Evolutionary conservation across 2,797 vertebrate species (phyloP), one percentile per base, ranked within the genome.

Genomic region (Neostethus bicornis): DNA sequence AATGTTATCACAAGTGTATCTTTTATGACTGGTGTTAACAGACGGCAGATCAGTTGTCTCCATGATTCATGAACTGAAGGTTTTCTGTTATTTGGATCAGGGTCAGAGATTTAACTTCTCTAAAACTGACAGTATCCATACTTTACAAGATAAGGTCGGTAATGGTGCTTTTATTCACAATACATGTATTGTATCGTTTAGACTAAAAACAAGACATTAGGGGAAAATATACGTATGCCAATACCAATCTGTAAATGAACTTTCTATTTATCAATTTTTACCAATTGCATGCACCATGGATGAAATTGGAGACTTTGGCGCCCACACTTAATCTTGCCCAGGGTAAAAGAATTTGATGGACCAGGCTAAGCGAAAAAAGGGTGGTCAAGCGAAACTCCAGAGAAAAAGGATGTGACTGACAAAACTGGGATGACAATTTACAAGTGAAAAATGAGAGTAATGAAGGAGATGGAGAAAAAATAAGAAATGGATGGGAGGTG

Each of bases 131-230:
- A 62, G 53, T 26, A n/a, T 54, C 48, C 56, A 61, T 58, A 77
- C 70, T 72, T 83, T 83, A 80, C 61, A 61, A 86, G 80, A 83
- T 88, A 89, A 87, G 64, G 55, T 44, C 20, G 26, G 34, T 50
- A 28, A 56, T 71, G 75, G n/a, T n/a, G 5, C 14, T 13, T n/a
- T 34, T 12, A n/a, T n/a, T n/a, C n/a, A n/a, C n/a, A n/a, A n/a
- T n/a, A n/a, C n/a, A n/a, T n/a, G n/a, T n/a, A n/a, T n/a, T n/a
- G n/a, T n/a, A n/a, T n/a, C n/a, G n/a, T n/a, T n/a, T n/a, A n/a
- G n/a, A n/a, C n/a, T n/a, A n/a, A n/a, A n/a, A n/a, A n/a, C n/a
- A n/a, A n/a, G n/a, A n/a, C n/a, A n/a, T n/a, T n/a, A n/a, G n/a
- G n/a, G n/a, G n/a, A n/a, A n/a, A n/a, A n/a, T 77, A n/a, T n/a